Percentiles rank a stretch among this genome's conserved stretches.
These are phyloP conservation scores for Drosophila niveifrons DNA, from an alignment of 2,888 invertebrate genomes.

Conservation along the genomic window DNA sequence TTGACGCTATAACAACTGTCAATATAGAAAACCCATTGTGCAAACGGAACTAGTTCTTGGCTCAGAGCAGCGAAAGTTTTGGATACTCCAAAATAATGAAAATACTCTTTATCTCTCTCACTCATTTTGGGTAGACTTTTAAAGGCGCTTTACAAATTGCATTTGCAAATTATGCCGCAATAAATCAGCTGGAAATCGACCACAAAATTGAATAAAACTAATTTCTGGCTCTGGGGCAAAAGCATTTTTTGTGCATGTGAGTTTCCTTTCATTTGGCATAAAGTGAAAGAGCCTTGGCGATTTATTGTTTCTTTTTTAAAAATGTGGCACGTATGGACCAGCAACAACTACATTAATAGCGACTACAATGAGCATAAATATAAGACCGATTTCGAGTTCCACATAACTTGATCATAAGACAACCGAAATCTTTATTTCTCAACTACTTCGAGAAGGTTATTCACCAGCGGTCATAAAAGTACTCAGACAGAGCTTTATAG, in stretches of 20 bases:
- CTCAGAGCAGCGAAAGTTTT: neutral
- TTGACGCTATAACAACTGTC: conserved; percentile 20
- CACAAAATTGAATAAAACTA: conserved; percentile 56
- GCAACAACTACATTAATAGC: conserved; percentile 26
- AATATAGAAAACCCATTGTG: conserved; percentile 5
- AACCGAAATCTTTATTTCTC: conserved; percentile 37
- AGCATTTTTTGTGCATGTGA: conserved; percentile 3
- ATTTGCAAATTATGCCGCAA: conserved; percentile 45
- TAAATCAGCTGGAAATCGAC: conserved; percentile 53
- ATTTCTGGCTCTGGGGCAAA: conserved; percentile 51
- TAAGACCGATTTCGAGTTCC: conserved; percentile 43
- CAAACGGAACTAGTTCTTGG: neutral
- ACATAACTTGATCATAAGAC: conserved; percentile 45
- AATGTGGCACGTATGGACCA: conserved; percentile 41
- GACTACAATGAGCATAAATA: conserved; percentile 33
- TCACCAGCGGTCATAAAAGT: conserved; percentile 49
- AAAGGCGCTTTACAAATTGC: conserved; percentile 14
- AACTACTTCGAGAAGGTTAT: conserved; percentile 43
- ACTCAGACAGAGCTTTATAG: conserved; percentile 16
- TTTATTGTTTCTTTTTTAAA: conserved; percentile 57
- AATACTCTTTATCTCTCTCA: neutral
- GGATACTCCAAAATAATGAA: neutral
- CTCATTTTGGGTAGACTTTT: neutral
- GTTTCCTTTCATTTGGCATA: conserved; percentile 37
- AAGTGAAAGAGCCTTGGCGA: conserved; percentile 62